A percentile compares a stretch with the other conserved stretches of the same genome.
Evolutionary conservation across 1,140 invertebrate genomes (phyloP).

Genomic region (Rhizoglyphus robini): DNA sequence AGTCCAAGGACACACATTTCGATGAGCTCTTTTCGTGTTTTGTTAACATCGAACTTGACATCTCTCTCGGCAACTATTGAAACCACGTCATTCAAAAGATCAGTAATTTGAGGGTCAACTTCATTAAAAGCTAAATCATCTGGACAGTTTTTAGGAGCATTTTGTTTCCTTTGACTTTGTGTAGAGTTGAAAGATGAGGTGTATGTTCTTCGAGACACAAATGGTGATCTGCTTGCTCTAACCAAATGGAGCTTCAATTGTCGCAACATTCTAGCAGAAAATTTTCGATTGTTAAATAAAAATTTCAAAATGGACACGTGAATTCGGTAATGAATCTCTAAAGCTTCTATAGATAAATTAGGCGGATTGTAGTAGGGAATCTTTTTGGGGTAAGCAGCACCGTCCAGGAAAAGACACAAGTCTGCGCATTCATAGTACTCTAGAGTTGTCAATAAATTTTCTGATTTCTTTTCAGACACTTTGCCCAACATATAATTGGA

Average conservation of each 20-base stretch:
- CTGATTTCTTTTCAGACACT: slow-evolving; percentile 60
- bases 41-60: slow-evolving; percentile 14
- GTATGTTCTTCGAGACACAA: background rate
- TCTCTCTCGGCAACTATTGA: slow-evolving; percentile 22
- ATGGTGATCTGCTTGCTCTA: slow-evolving; percentile 13
- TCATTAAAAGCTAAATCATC: background rate
- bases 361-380: slow-evolving; percentile 70
- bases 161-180: background rate
- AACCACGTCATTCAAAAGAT: slow-evolving; percentile 27
- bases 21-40: slow-evolving; percentile 34
- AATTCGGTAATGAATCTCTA: slow-evolving; percentile 53
- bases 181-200: too few relatives aligned
- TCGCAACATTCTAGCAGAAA: background rate
- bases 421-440: slow-evolving; percentile 21
- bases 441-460: slow-evolving; percentile 39
- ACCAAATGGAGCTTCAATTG: slow-evolving; percentile 16
- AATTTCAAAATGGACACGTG: slow-evolving; percentile 73
- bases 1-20: slow-evolving; percentile 55
- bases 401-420: slow-evolving; percentile 57
- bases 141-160: too few relatives aligned
- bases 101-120: slow-evolving; percentile 21
- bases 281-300: slow-evolving; percentile 33
- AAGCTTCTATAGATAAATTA: slow-evolving; percentile 67
- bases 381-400: slow-evolving; percentile 67
- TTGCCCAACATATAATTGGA: slow-evolving; percentile 86